Evolutionary conservation across 2,113 vertebrate genomes (phyloP).

Genomic region (Micromys minutus): DNA sequence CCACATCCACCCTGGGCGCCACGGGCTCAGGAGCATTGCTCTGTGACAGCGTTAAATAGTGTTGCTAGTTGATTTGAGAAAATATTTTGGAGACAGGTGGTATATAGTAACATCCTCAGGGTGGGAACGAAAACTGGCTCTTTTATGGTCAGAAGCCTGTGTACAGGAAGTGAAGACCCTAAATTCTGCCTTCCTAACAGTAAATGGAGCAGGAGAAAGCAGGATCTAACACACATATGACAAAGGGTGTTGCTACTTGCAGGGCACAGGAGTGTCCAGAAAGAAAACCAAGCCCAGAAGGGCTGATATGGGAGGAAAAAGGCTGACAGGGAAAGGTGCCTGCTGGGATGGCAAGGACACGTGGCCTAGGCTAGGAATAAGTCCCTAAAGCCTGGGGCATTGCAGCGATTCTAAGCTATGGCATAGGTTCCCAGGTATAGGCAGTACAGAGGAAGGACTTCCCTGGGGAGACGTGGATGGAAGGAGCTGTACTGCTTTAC

Average conservation of each 20-base stretch:
- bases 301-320: too few relatives aligned
- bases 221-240: neutral
- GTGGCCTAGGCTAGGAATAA: neutral
- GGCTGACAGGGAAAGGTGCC: neutral
- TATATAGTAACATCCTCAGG: neutral
- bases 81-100: neutral
- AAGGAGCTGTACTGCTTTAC: neutral
- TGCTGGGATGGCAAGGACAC: neutral
- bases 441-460: neutral
- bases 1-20: neutral
- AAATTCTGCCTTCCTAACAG: neutral
- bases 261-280: too few relatives aligned
- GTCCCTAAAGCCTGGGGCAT: neutral
- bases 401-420: neutral
- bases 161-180: rapidly evolving
- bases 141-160: neutral
- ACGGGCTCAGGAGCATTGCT: neutral
- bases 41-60: neutral
- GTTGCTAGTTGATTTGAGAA: neutral
- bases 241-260: neutral
- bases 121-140: neutral
- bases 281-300: neutral
- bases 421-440: neutral
- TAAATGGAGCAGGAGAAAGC: neutral
- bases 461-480: too few relatives aligned